Percentiles rank a stretch among this genome's conserved stretches.
Conservation (phyloP, 2,113 vertebrate genomes). For the Arizona elegans region DNA sequence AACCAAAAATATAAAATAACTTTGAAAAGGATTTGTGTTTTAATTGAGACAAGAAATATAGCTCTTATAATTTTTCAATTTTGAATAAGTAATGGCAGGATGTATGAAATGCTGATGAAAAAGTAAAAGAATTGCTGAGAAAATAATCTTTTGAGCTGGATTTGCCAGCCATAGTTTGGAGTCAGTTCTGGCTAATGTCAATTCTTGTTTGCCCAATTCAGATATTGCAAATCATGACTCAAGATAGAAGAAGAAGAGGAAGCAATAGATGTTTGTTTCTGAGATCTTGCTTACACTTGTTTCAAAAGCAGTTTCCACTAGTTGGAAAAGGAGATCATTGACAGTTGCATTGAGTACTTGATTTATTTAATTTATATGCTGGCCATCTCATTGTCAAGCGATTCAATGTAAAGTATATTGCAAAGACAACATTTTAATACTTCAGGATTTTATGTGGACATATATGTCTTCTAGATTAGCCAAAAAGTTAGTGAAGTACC, state of each 20-base stretch:
- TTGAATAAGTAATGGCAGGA: background rate
- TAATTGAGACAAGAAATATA: background rate
- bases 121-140: background rate
- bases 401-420: background rate
- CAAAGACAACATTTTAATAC: background rate
- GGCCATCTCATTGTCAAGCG: background rate
- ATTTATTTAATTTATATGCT: background rate
- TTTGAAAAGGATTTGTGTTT: background rate
- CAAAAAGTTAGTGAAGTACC: background rate
- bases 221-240: background rate
- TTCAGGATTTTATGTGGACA: background rate
- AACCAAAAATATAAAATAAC: background rate
- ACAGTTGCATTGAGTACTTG: background rate
- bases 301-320: background rate
- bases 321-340: background rate
- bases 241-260: background rate
- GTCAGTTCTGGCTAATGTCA: background rate
- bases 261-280: background rate
- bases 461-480: background rate
- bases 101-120: background rate
- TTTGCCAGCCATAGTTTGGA: background rate
- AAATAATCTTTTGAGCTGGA: background rate
- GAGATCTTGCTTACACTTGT: background rate
- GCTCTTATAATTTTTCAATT: background rate
- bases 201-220: background rate